Conservation (phyloP, 2,888 invertebrate species). For the Tachina fera region DNA sequence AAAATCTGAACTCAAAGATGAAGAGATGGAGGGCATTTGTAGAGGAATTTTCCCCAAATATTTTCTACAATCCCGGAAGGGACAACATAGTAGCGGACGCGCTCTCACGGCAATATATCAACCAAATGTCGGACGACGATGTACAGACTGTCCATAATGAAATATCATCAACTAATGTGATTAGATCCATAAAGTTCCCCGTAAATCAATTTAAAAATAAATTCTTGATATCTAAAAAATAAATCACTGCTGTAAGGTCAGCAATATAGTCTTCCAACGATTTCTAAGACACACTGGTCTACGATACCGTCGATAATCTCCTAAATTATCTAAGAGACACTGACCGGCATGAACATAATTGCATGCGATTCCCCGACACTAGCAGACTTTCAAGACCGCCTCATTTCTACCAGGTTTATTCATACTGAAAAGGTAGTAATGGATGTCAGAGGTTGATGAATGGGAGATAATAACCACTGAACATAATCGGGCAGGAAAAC, state of each 20-base stretch:
- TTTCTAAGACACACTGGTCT: background rate
- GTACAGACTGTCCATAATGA: slow-evolving; percentile 8
- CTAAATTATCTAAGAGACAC: background rate
- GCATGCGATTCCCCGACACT: no score
- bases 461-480: no score
- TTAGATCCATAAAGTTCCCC: slow-evolving; percentile 15
- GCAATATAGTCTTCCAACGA: background rate
- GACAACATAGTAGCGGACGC: background rate
- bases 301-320: background rate
- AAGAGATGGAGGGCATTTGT: slow-evolving; percentile 36
- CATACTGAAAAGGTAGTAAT: no score
- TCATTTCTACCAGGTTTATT: no score
- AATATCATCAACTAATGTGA: slow-evolving; percentile 7
- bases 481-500: no score
- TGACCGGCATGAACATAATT: no score
- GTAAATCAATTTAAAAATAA: slow-evolving; percentile 44
- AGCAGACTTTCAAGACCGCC: no score
- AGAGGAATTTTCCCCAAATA: slow-evolving; percentile 18
- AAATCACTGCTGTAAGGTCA: slow-evolving; percentile 18
- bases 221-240: slow-evolving; percentile 5
- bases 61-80: slow-evolving; percentile 25
- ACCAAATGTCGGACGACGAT: slow-evolving; percentile 16
- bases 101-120: slow-evolving; percentile 39
- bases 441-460: no score
- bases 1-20: slow-evolving; percentile 5